These are phyloP conservation scores for Pecten maximus DNA, from an alignment of 2,888 invertebrate species.

Conservation along the genomic window DNA sequence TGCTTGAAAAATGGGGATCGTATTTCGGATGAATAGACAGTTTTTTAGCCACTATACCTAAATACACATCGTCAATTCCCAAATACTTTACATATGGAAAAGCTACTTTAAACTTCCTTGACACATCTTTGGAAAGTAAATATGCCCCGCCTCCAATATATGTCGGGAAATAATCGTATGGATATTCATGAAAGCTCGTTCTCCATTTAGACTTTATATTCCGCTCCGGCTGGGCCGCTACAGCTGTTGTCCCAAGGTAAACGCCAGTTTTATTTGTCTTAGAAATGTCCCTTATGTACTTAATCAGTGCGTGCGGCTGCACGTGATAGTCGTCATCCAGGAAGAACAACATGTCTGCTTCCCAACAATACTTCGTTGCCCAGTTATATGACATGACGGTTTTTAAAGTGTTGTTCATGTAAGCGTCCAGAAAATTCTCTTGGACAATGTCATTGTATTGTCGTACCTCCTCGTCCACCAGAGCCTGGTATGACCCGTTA, in stretches of 20 bases:
- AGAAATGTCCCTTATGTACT: background rate
- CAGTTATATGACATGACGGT: slow-evolving; percentile 51
- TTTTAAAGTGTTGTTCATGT: slow-evolving; percentile 47
- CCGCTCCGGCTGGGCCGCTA: background rate
- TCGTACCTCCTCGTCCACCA: slow-evolving; percentile 40
- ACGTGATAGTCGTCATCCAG: slow-evolving; percentile 39
- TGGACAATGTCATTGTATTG: slow-evolving; percentile 47
- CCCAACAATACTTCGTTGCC: slow-evolving; percentile 38
- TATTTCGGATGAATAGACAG: background rate
- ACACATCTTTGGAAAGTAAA: background rate
- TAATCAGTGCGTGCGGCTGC: background rate
- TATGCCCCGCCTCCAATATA: slow-evolving; percentile 29
- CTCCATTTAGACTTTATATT: background rate
- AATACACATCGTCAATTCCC: slow-evolving; percentile 34
- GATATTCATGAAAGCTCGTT: background rate
- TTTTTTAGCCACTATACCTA: slow-evolving; percentile 33
- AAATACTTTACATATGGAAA: slow-evolving; percentile 37
- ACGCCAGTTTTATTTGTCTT: background rate
- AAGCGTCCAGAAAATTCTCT: slow-evolving; percentile 50
- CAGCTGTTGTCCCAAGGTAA: background rate
- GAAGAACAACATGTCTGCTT: background rate
- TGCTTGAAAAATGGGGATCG: background rate
- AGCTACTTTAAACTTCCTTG: background rate
- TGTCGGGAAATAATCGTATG: background rate
- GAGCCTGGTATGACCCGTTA: background rate